Percentiles rank a stretch among this genome's conserved stretches.
Evolutionary conservation across 2,888 invertebrate species (phyloP).

Genomic region (Linnaemya tessellans): DNA sequence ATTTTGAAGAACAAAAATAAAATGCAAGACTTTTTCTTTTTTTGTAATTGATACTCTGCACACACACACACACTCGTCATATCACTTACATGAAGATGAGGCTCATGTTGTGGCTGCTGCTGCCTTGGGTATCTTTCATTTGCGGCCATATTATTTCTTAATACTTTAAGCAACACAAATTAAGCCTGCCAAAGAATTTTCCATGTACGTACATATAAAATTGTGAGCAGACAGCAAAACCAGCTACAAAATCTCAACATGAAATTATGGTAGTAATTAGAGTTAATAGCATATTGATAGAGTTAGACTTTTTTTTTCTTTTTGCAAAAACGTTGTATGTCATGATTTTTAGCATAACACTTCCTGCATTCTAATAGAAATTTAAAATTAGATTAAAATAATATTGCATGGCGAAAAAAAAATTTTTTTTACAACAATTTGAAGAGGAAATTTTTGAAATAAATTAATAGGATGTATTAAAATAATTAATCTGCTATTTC

Average conservation of each 20-base stretch:
- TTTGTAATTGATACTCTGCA: constrained; percentile 59
- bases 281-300: constrained; percentile 68
- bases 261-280: constrained; percentile 66
- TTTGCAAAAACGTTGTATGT: constrained; percentile 36
- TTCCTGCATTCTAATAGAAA: constrained; percentile 61
- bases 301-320: background rate
- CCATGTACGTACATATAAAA: background rate
- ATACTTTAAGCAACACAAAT: constrained; percentile 63
- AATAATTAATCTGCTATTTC: background rate
- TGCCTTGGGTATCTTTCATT: constrained; percentile 9
- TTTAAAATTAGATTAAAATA: constrained; percentile 14
- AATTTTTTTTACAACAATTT: background rate
- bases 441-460: background rate
- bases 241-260: constrained; percentile 14
- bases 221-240: background rate
- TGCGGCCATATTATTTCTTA: constrained; percentile 30
- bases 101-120: background rate
- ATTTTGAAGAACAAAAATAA: background rate
- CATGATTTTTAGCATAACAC: constrained; percentile 60
- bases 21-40: constrained; percentile 20
- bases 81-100: background rate
- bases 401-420: background rate
- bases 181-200: constrained; percentile 52
- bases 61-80: background rate
- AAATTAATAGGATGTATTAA: background rate